These are phyloP conservation scores for Porites lobata DNA, from an alignment of 92 coral and sea anemone species.

Conservation along the genomic window DNA sequence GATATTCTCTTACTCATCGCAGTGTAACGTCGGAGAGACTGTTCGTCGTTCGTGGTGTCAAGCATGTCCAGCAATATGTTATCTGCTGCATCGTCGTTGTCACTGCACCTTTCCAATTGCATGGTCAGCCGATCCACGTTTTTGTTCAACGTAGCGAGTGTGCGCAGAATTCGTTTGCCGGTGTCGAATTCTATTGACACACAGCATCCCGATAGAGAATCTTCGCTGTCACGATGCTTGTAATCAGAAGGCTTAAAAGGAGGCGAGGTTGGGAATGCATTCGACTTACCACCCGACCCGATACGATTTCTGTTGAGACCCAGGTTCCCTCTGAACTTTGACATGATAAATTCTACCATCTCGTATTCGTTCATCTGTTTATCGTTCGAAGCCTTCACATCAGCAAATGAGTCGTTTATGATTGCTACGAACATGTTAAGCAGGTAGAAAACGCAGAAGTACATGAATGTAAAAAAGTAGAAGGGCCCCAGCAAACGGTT, in stretches of 20 bases:
- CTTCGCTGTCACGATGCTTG: conserved; percentile 59
- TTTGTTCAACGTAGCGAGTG: conserved; percentile 21
- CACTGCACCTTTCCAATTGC: background rate
- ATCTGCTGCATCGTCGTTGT: background rate
- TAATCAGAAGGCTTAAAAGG: conserved; percentile 73
- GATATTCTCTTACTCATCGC: background rate
- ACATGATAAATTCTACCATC: conserved; percentile 85
- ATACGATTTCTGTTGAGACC: conserved; percentile 57
- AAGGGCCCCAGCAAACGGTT: conserved; percentile 81
- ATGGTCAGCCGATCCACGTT: conserved; percentile 11
- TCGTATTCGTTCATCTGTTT: conserved; percentile 83
- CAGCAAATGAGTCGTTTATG: conserved; percentile 92
- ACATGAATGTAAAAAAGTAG: conserved; percentile 91
- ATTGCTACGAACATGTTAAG: conserved; percentile 98
- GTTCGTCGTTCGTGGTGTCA: background rate
- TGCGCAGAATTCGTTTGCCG: background rate
- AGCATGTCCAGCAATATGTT: background rate
- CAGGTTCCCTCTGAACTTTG: conserved; percentile 65
- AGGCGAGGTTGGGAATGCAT: conserved; percentile 52
- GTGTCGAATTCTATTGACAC: background rate
- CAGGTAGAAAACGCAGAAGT: conserved; percentile 83
- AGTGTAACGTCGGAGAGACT: background rate
- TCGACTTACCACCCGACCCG: conserved; percentile 28
- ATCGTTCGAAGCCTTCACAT: conserved; percentile 71
- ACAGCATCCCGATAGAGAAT: conserved; percentile 4